Base-by-base conservation (phyloP, 1,140 invertebrate genomes). In the Papilio polyxenes region DNA sequence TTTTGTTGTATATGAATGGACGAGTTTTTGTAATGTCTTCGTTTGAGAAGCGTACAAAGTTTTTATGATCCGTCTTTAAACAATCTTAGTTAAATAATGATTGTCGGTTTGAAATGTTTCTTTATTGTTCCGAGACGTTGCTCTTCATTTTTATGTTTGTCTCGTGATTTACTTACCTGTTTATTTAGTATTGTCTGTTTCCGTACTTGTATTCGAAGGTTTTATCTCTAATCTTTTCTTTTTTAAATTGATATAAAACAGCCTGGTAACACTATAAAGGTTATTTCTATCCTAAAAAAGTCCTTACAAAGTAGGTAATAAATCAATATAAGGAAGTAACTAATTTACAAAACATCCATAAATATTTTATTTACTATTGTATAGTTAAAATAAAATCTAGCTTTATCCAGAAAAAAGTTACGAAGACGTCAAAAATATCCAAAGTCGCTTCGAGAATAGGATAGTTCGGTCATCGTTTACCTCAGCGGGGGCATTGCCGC, bases 401-500 rank as follows among this genome's bases (percentile, higher is more conserved):
- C 15, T 53, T 13, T 53, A 53, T 53, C 17, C 15, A 53, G 3
- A n/a, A n/a, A n/a, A n/a, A n/a, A 53, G 15, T 53, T 53, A 53
- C 0, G 15, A 53, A 15, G 15, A 53, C 15, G 4, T 53, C 51
- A 53, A 1, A 53, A 53, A 0, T 13, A 15, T 1, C 51, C 13
- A 15, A 53, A 53, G 15, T 53, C n/a, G n/a, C 15, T 17, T 17
- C 0, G 15, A 53, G 17, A 17, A 44, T 44, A 44, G 7, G 17
- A 53, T 51, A 15, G 13, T 51, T 15, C 13, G 10, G 51, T 15
- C 13, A 13, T 13, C 7, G 51, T 3, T 51, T 11, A n/a, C n/a
- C n/a, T n/a, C 99, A 99, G 13, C 13, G 11, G 51, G 51, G 10
- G 51, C 51, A 51, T 11, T 51, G 11, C 11, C 1, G 10, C 11